A percentile compares a stretch with the other conserved stretches of the same genome.
Conservation (phyloP, 2,888 invertebrate species). For the Atherix ibis region DNA sequence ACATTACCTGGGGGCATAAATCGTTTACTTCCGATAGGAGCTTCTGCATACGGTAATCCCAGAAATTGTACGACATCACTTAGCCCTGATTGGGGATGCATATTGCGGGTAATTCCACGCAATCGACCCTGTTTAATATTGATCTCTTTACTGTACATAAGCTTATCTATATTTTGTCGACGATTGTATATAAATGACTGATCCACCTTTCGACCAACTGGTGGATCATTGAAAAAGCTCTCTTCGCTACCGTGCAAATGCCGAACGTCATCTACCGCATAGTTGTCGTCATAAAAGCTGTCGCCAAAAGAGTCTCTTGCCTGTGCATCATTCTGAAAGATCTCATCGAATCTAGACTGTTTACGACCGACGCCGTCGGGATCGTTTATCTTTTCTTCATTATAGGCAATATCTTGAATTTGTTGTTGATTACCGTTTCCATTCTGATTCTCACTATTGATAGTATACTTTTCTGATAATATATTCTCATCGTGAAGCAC, state of each 20-base stretch:
- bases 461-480: conserved; percentile 1
- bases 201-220: conserved; percentile 11
- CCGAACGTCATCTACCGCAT: conserved; percentile 6
- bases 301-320: no score
- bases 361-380: no score
- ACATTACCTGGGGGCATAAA: conserved; percentile 71
- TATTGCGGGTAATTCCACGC: conserved; percentile 49
- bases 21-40: conserved; percentile 54
- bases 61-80: conserved; percentile 56
- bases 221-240: conserved; percentile 11
- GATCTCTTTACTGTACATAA: conserved; percentile 42
- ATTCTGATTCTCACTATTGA: no score
- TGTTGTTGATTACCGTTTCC: no score
- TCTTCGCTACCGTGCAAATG: conserved; percentile 2
- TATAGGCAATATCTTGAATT: no score
- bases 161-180: conserved; percentile 24
- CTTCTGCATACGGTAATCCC: conserved; percentile 69
- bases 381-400: no score
- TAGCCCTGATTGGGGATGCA: conserved; percentile 41
- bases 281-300: no score
- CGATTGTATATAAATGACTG: conserved; percentile 14
- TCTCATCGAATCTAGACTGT: no score
- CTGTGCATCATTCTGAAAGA: no score
- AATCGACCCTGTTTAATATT: conserved; percentile 50
- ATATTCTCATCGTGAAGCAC: conserved; percentile 4